These are phyloP conservation scores for Thymelicus lineola DNA, from an alignment of 2,888 invertebrate genomes.

Conservation along the genomic window DNA sequence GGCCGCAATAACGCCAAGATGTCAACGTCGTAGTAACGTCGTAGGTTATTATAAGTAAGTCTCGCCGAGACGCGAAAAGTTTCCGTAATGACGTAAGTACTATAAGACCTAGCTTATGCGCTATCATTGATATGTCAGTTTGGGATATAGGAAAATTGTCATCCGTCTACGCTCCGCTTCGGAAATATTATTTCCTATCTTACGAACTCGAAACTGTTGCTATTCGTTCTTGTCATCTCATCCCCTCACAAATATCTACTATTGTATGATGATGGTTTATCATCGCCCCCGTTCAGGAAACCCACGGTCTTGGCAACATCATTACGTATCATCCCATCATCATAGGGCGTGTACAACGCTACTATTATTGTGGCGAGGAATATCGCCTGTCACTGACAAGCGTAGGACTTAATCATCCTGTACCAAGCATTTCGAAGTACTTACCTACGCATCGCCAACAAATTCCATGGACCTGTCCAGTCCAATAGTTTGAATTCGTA, in stretches of 20 bases:
- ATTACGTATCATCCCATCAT: not conserved
- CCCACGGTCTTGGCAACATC: slow-evolving; percentile 44
- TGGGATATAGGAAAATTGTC: too few relatives aligned
- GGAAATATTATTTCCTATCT: too few relatives aligned
- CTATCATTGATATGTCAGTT: slow-evolving; percentile 46
- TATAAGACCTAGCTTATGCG: not conserved
- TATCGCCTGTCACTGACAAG: slow-evolving; percentile 45
- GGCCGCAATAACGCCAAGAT: not conserved
- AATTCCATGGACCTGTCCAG: slow-evolving; percentile 44
- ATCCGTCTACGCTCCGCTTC: too few relatives aligned
- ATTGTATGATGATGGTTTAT: too few relatives aligned
- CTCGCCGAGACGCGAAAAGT: not conserved
- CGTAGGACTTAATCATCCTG: slow-evolving; percentile 47
- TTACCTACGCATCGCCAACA: slow-evolving; percentile 41
- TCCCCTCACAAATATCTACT: too few relatives aligned
- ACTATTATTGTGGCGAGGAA: slow-evolving; percentile 14
- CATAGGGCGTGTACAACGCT: not conserved
- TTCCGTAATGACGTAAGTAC: not conserved
- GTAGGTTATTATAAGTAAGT: not conserved
- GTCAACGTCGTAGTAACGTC: not conserved
- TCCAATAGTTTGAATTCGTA: slow-evolving; percentile 39
- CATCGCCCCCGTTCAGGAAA: slow-evolving; percentile 52
- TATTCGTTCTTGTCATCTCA: too few relatives aligned
- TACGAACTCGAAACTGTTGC: too few relatives aligned
- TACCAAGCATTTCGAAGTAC: slow-evolving; percentile 32